Percentiles rank a stretch among this genome's conserved stretches.
phyloP scores from a whole-genome alignment of 1,140 invertebrate species.

The Bombus superbus region DNA sequence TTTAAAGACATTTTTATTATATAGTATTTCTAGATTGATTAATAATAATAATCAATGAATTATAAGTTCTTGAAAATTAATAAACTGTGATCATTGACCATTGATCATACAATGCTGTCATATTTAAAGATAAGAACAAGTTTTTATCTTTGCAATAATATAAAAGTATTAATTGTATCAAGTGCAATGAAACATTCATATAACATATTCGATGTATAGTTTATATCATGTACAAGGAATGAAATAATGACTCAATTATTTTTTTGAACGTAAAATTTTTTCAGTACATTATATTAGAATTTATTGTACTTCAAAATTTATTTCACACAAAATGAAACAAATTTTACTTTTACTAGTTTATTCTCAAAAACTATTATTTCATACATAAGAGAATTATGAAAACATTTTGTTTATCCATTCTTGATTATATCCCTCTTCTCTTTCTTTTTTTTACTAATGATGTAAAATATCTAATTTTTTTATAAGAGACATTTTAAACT shows the following conservation, averaged over 20 bases:
- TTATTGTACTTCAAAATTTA: slow-evolving; percentile 18
- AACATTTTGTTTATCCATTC: slow-evolving; percentile 11
- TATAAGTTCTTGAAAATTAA: neutral
- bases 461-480: slow-evolving; percentile 3
- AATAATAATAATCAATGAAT: neutral
- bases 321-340: neutral
- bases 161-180: slow-evolving; percentile 42
- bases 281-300: slow-evolving; percentile 1
- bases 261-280: neutral
- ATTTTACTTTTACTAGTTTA: slow-evolving; percentile 19
- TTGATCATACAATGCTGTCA: slow-evolving; percentile 33
- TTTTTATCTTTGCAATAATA: slow-evolving; percentile 49
- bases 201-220: slow-evolving; percentile 46
- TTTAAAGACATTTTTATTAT: neutral
- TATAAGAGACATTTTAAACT: neutral
- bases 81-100: neutral
- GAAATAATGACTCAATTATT: neutral
- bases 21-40: neutral
- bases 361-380: slow-evolving; percentile 19
- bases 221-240: neutral
- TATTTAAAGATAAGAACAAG: slow-evolving; percentile 20
- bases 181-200: neutral
- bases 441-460: neutral
- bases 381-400: neutral
- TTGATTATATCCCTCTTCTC: neutral